Evolutionary conservation across 2,888 invertebrate genomes (phyloP).

Genomic region (Stegana nigrithorax): DNA sequence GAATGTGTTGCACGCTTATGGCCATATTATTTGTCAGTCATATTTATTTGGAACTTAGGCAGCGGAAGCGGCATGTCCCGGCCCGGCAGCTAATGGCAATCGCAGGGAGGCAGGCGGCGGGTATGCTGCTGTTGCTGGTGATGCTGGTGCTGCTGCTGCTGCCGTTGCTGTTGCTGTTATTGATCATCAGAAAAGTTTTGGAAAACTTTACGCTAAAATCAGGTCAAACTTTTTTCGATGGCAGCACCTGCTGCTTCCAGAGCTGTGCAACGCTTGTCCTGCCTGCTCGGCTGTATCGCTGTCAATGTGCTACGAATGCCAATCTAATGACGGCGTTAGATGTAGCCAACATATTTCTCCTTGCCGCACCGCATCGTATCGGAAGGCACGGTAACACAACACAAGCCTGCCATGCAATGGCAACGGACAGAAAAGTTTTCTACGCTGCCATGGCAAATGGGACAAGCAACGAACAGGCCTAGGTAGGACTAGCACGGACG

Average conservation of each 20-base stretch:
- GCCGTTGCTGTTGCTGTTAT: conserved; percentile 1
- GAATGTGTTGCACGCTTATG: background rate
- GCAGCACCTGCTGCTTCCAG: conserved; percentile 47
- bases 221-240: conserved; percentile 16
- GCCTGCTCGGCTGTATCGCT: conserved; percentile 50
- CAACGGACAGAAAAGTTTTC: conserved; percentile 8
- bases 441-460: conserved; percentile 18
- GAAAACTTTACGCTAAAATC: conserved; percentile 10
- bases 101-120: too few relatives aligned
- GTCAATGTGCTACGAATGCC: conserved; percentile 58
- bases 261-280: too few relatives aligned
- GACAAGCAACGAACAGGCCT: background rate
- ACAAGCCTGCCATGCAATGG: background rate
- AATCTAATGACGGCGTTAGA: conserved; percentile 58
- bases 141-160: background rate
- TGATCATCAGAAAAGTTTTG: conserved; percentile 20
- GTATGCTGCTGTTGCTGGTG: too few relatives aligned
- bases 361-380: background rate
- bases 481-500: background rate
- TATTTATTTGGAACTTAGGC: conserved; percentile 3
- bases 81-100: too few relatives aligned
- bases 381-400: background rate
- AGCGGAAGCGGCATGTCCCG: too few relatives aligned
- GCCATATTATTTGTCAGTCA: conserved; percentile 11
- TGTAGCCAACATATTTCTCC: too few relatives aligned